Base-by-base conservation (phyloP, 2,113 vertebrate species). In the Melanostigma gelatinosum region DNA sequence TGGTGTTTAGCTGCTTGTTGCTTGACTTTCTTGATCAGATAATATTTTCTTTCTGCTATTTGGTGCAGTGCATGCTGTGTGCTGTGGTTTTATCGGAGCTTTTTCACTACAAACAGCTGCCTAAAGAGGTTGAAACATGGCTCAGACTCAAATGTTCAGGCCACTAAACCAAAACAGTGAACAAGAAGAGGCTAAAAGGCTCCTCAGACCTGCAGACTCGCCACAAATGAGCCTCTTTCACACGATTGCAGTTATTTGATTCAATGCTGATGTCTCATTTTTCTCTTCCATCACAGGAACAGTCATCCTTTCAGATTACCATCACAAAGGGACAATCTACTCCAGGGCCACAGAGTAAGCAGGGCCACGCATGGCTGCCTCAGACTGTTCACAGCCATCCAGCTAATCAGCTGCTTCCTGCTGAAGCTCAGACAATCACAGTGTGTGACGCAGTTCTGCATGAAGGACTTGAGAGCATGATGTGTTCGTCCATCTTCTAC, bases 371-470 rank as follows among this genome's bases (percentile, higher is more conserved):
- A 87, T 82, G 74, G 72, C 75, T 86, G 87, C 73, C 54, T 87
- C 77, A 86, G 87, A 89, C 84, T 89, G 87, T 89, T 89, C 75
- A 88, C 88, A 93, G 75, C 71, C 67, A 85, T 77, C 69, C 80
- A 61, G 80, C 83, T 85, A 83, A 82, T 69, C 71, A 72, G 12
- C 79, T n/a, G 69, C 85, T 89, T 93, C 90, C 90, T 92, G 88
- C 64, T 54, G 9, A 81, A 75, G 57, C 65, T 46, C 63, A 4
- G 48, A 92, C 83, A 88, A 83, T 80, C 84, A 87, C 80, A 84
- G 86, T 84, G 83, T 88, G 86, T 88, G 63, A 90, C 83, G 64
- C 42, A 63, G 44, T 84, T 72, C 81, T 87, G 65, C 85, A 78
- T 86, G 80, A 91, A 75, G 75, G 83, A 85, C 85, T 11, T 75